phyloP scores from a whole-genome alignment of 2,113 vertebrate species.

The Mixornis gularis region DNA sequence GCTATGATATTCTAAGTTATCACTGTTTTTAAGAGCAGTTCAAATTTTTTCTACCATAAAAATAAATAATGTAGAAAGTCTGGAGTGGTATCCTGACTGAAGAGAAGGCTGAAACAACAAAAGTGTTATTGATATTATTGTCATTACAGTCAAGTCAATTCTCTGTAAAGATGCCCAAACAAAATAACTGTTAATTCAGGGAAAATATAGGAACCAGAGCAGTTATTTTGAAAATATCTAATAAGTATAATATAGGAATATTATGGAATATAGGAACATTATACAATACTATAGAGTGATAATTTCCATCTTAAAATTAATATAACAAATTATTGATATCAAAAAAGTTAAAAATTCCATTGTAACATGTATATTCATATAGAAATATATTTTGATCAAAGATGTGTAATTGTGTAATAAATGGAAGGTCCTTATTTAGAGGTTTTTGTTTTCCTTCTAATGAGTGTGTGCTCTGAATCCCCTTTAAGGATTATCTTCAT shows the following conservation, averaged over 20 bases:
- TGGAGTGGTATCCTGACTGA: not conserved
- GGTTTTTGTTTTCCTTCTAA: not conserved
- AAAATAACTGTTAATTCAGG: not conserved
- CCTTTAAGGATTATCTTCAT: not conserved
- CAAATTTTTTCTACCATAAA: accelerated
- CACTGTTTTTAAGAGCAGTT: not conserved
- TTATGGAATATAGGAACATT: not conserved
- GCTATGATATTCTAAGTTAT: not conserved
- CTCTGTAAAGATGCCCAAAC: not conserved
- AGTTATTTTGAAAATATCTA: not conserved
- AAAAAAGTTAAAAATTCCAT: not conserved
- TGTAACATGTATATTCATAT: not conserved
- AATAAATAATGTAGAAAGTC: not conserved
- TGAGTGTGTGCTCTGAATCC: accelerated
- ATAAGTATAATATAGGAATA: not conserved
- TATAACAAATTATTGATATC: not conserved
- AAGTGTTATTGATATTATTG: accelerated
- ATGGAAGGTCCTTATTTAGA: not conserved
- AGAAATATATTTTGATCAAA: not conserved
- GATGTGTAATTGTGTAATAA: not conserved
- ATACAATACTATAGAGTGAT: not conserved
- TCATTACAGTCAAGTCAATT: not conserved
- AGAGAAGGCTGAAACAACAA: not conserved
- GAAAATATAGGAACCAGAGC: not conserved
- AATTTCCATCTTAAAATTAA: not conserved